Conservation (phyloP, 2,797 vertebrate genomes). For the Sphaeramia orbicularis region DNA sequence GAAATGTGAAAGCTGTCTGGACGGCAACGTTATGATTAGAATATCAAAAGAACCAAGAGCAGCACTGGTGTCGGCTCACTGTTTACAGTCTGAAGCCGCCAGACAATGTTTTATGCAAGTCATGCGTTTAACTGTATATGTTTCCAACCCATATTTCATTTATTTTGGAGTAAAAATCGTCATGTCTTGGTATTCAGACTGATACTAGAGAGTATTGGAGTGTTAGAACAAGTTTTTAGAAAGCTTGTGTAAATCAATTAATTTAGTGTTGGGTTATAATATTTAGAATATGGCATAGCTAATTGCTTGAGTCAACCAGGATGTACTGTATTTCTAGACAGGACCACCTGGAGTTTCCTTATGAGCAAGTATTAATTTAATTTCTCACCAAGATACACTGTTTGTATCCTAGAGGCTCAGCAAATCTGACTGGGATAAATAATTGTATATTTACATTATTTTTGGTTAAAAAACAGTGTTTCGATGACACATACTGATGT, state of each 20-base stretch:
- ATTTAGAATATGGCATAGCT: too few relatives aligned
- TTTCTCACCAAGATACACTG: too few relatives aligned
- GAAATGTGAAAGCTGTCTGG: slow-evolving; percentile 48
- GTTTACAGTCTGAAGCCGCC: slow-evolving; percentile 25
- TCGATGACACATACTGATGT: too few relatives aligned
- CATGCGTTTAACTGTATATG: not conserved
- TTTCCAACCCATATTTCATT: not conserved
- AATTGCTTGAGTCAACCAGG: too few relatives aligned
- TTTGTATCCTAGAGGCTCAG: too few relatives aligned
- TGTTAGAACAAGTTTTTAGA: not conserved
- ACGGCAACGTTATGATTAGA: slow-evolving; percentile 33
- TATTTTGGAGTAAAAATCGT: not conserved
- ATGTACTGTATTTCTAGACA: too few relatives aligned
- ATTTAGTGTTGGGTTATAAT: not conserved
- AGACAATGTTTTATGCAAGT: not conserved
- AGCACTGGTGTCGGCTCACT: slow-evolving; percentile 14
- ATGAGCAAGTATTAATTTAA: too few relatives aligned
- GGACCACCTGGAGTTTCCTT: too few relatives aligned
- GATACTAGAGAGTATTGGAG: not conserved
- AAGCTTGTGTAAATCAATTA: not conserved
- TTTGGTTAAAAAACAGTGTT: too few relatives aligned
- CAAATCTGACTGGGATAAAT: too few relatives aligned
- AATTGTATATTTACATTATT: too few relatives aligned
- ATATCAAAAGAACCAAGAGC: slow-evolving; percentile 36
- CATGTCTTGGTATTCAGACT: not conserved